phyloP scores from a whole-genome alignment of 53 echinoderm and acorn worm species.

The Glandiceps talaboti region DNA sequence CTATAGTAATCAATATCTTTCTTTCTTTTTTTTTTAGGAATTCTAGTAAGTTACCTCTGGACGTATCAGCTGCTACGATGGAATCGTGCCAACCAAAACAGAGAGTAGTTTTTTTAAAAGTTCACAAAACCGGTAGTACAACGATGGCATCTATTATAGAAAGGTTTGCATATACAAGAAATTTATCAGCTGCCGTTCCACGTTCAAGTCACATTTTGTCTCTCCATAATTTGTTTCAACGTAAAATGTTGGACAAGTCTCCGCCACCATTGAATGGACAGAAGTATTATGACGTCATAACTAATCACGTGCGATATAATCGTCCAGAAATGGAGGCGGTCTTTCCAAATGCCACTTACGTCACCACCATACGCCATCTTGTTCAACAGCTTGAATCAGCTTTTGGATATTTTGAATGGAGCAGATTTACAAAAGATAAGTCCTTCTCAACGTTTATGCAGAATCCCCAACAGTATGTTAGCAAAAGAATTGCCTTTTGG shows the following conservation, averaged over 20 bases:
- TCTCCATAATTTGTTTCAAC: neutral
- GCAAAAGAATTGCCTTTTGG: neutral
- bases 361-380: neutral
- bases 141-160: neutral
- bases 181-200: neutral
- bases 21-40: no score
- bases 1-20: no score
- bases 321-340: neutral
- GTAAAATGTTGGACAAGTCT: neutral
- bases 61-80: no score
- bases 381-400: neutral
- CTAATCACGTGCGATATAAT: neutral
- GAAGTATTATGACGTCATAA: neutral
- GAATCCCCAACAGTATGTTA: neutral
- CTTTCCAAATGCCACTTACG: neutral
- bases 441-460: neutral
- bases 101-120: slow-evolving; percentile 7
- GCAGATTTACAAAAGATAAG: neutral
- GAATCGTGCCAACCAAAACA: no score
- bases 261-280: slow-evolving; percentile 3
- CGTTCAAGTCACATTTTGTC: neutral
- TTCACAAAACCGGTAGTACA: slow-evolving; percentile 9
- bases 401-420: neutral
- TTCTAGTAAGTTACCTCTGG: no score
- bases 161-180: neutral